Base-by-base conservation (phyloP, 2,888 invertebrate species). In the Apodemia mormo region DNA sequence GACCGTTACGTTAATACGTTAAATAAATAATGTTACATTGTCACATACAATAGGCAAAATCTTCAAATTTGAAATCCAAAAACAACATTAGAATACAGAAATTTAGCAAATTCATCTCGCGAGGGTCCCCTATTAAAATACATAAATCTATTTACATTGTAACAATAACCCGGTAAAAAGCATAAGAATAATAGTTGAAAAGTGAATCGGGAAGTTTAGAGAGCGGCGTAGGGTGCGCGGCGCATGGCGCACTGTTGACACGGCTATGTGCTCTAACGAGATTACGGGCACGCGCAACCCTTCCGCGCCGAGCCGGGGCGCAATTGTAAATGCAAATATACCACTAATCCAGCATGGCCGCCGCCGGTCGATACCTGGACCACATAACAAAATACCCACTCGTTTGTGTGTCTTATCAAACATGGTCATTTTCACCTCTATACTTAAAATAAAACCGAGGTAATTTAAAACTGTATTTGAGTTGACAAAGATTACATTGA, bases 241-340 rank as follows among this genome's bases (percentile, higher is more conserved):
- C 45, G 56, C 71, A 65, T 68, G 69, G 69, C 58, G 70, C 69
- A 71, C 10, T 72, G 73, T 71, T 75, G 74, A 70, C 73, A 71
- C 73, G 75, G 77, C 78, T 74, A 74, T 76, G 76, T 76, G 80
- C 77, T 73, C 76, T 82, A 81, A 80, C 79, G 77, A 79, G 83
- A 81, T 81, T 80, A 79, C 71, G 72, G 45, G 76, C 77, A 78
- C 74, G 79, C 79, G 79, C 81, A 79, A 83, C 86, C 84, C 82
- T 80, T 76, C 73, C 73, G 70, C 67, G 70, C 67, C 43, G 45
- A 2, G 45, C 12, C 10, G 14, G 45, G 45, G 68, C 68, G 73
- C 78, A 82, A 87, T 87, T 85, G 83, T 81, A 84, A 88, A 88
- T 88, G 89, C 88, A 88, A 88, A 88, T 87, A 88, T 75, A 65